phyloP scores from a whole-genome alignment of 64 coral and sea anemone species.

The Acropora tenuis region DNA sequence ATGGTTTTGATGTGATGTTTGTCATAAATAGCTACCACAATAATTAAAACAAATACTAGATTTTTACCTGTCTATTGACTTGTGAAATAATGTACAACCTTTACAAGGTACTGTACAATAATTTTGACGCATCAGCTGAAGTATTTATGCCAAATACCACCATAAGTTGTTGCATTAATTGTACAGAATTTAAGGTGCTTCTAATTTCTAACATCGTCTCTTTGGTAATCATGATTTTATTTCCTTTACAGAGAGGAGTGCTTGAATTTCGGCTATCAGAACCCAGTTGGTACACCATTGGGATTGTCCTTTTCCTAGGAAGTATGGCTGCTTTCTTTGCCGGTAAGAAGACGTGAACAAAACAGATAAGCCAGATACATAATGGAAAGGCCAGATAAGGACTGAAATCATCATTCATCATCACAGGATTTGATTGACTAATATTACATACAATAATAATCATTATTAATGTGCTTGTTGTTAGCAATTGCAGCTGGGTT shows the following conservation, averaged over 20 bases:
- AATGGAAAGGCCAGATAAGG: neutral
- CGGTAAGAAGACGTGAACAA: constrained; percentile 17
- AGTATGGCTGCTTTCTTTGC: constrained; percentile 6
- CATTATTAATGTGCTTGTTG: too few relatives aligned
- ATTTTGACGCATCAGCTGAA: too few relatives aligned
- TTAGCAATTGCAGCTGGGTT: too few relatives aligned
- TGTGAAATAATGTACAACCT: too few relatives aligned
- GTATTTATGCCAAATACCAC: too few relatives aligned
- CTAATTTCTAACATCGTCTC: neutral
- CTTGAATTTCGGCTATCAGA: constrained; percentile 92
- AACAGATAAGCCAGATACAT: neutral
- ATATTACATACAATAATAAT: too few relatives aligned
- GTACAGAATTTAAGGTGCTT: too few relatives aligned
- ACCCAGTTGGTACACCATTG: constrained; percentile 94
- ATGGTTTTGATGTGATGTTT: neutral
- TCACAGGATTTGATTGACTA: too few relatives aligned
- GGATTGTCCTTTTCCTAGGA: constrained; percentile 76
- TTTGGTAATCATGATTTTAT: neutral
- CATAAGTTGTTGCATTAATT: too few relatives aligned
- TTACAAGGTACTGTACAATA: neutral
- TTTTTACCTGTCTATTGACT: too few relatives aligned
- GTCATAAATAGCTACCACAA: neutral
- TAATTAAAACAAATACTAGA: too few relatives aligned
- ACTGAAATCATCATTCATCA: too few relatives aligned
- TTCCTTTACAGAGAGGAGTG: constrained; percentile 45